Conservation (phyloP, 2,888 invertebrate species). For the Eledona agricola region DNA sequence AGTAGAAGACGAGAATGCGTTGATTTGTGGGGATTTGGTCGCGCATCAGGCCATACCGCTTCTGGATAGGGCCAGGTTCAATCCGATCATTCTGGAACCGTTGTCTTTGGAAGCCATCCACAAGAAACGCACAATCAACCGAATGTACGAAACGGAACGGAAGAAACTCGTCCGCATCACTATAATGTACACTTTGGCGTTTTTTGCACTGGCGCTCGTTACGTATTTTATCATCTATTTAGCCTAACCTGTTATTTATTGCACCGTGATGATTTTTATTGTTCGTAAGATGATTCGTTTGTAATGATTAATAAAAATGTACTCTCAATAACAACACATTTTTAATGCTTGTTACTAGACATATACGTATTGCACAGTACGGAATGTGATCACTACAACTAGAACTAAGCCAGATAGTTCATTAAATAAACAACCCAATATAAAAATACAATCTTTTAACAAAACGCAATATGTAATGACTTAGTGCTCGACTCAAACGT, state of each 20-base stretch:
- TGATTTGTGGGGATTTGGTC: slow-evolving; percentile 20
- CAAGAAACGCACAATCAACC: slow-evolving; percentile 51
- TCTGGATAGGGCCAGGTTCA: slow-evolving; percentile 10
- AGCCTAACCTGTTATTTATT: slow-evolving; percentile 52
- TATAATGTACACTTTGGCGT: slow-evolving; percentile 67
- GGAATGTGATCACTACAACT: too few relatives aligned
- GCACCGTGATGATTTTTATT: slow-evolving; percentile 9
- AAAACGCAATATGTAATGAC: slow-evolving; percentile 16
- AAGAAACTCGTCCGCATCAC: slow-evolving; percentile 65
- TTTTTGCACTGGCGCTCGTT: slow-evolving; percentile 64
- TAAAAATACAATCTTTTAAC: slow-evolving; percentile 26
- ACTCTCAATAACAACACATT: too few relatives aligned
- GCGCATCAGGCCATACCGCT: slow-evolving; percentile 24
- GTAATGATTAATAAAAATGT: slow-evolving; percentile 19
- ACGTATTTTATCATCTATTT: slow-evolving; percentile 68
- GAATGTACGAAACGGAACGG: slow-evolving; percentile 59
- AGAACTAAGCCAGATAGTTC: too few relatives aligned
- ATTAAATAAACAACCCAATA: too few relatives aligned
- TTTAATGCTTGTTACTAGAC: too few relatives aligned
- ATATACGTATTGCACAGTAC: too few relatives aligned
- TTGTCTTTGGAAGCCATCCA: slow-evolving; percentile 64
- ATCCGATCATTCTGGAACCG: slow-evolving; percentile 63
- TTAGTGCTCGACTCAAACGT: slow-evolving; percentile 68
- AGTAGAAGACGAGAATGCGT: slow-evolving; percentile 48
- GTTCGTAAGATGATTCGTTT: slow-evolving; percentile 5